Evolutionary conservation across 92 coral and sea anemone genomes (phyloP), one percentile per base, ranked within the genome.

Genomic region (Muricea muricata): DNA sequence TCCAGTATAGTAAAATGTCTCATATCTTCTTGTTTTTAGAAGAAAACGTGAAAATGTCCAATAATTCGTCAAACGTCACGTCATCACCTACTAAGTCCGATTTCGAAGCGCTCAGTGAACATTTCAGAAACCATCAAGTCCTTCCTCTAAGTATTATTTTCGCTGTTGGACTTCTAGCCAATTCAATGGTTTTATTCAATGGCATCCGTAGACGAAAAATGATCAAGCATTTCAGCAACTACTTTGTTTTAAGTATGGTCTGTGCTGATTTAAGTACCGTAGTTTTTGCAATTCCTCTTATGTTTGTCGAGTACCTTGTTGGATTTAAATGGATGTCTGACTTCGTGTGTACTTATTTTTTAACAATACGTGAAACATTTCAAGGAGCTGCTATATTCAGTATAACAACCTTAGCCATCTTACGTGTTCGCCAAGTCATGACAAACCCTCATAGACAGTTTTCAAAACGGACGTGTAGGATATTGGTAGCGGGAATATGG

Each of bases 281-380:
- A 26, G 6, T 33, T 15, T 78, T 28, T 20, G 17, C 41, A 14
- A 17, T 78, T 56, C 83, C 83, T 57, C 39, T 56, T 21, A 61
- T 54, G 31, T n/a, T 78, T 35, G 54, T 57, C 23, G 83, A 78
- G 71, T 78, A 56, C 31, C 61, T 65, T 18, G 70, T 78, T 37
- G 83, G 83, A 26, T 40, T 56, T 45, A 39, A 56, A 26, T 28
- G 37, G 70, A 57, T 78, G 29, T 25, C 20, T 34, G 10, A 56
- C 7, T 78, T 25, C 69, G 52, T 65, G 15, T 78, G 83, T 57
- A 32, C 56, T 40, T 78, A 55, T 65, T 56, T 78, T 4, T 4
- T 78, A 37, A 41, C 83, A 31, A 45, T 78, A 50, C 83, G 83
- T 5, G 83, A 78, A 29, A 78, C 83, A 6, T 78, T 78, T 40